Percentiles rank a stretch among this genome's conserved stretches.
phyloP scores from a whole-genome alignment of 1,140 invertebrate genomes.

The Tetraneura akinire region DNA sequence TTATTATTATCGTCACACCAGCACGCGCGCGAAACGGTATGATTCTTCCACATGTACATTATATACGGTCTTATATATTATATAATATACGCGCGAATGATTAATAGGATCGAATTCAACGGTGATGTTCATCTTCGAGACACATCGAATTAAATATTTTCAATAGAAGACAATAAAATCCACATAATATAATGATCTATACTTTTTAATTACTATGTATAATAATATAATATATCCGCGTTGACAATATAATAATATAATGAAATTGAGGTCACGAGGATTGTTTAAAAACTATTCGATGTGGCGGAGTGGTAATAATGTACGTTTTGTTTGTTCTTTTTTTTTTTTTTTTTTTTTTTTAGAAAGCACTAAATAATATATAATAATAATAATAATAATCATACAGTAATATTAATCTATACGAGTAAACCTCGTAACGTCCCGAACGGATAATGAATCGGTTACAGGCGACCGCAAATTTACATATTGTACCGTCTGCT shows the following conservation, averaged over 20 bases:
- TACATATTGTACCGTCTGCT: no score
- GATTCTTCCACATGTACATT: no score
- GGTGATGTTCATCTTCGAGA: slow-evolving; percentile 4
- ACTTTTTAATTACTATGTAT: no score
- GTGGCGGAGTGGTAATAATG: not conserved
- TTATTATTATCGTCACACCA: not conserved
- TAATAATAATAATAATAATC: no score
- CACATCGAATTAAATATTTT: not conserved
- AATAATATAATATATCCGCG: no score
- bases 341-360: slow-evolving; percentile 4
- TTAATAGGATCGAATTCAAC: not conserved
- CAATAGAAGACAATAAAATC: slow-evolving; percentile 16
- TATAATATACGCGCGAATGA: slow-evolving; percentile 7
- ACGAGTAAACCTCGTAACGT: not conserved
- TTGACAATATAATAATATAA: no score
- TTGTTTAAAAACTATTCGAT: not conserved
- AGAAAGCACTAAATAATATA: slow-evolving; percentile 21
- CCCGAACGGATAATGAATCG: not conserved
- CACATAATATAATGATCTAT: slow-evolving; percentile 3
- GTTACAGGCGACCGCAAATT: slow-evolving; percentile 12
- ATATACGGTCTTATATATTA: not conserved
- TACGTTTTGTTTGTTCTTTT: not conserved
- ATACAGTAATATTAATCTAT: no score
- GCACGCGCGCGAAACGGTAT: not conserved
- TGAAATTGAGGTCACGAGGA: slow-evolving; percentile 21